Base-by-base conservation (phyloP, 2,113 vertebrate genomes). In the Castor canadensis region DNA sequence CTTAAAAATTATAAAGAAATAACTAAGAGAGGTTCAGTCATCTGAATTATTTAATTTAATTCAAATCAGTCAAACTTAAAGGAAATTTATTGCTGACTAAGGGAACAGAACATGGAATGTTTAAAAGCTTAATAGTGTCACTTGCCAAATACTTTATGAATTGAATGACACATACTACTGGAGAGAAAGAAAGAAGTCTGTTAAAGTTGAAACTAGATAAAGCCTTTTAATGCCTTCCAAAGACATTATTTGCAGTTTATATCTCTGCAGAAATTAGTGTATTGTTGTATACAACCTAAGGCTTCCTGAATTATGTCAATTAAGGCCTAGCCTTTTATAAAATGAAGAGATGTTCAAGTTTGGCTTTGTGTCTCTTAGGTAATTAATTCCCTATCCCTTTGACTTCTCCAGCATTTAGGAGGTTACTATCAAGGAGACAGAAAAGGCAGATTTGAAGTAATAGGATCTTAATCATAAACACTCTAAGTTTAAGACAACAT, bases 191-290 rank as follows among this genome's bases (percentile, higher is more conserved):
- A 95, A 81, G n/a, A 91, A 62, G 15, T 77, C 38, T 71, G 56
- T n/a, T 72, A 60, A 88, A 91, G 62, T 67, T 88, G 32, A 81
- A 79, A 88, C 10, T 6, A 93, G 38, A 79, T 38, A 79, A 95
- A 79, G 1, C 5, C 43, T 80, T 66, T 66, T 28, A 71, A 40
- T 67, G 13, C 15, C 45, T 73, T 80, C 56, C 88, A 88, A 80
- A 62, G 17, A 35, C 60, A 58, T 87, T 85, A 60, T 73, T 91
- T 80, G 38, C 6, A 83, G 82, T 24, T 76, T 73, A n/a, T 52
- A 84, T 95, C 32, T 43, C 77, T 69, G 40, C 10, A 22, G 2
- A 91, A 88, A 89, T 54, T 45, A n/a, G 19, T 16, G 30, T 45
- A 6, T 62, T 88, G n/a, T 24, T 91, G 28, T 66, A 82, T 1